Conservation (phyloP, 2,888 invertebrate genomes). For the Deroplatys truncata region DNA sequence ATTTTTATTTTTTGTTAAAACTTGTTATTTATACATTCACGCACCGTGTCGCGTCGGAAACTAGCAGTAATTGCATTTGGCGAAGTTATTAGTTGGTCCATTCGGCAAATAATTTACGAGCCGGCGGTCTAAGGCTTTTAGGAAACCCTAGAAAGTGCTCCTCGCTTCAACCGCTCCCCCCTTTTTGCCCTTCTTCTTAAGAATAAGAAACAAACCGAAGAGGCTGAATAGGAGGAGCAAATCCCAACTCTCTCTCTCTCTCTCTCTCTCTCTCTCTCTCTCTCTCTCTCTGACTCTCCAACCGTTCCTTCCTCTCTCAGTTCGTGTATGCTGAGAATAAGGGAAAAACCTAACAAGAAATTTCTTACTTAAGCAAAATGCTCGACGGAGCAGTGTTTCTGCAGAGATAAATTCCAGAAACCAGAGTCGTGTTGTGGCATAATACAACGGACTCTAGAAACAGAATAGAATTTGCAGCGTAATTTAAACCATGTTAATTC, state of each 20-base stretch:
- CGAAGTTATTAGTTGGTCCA: conserved; percentile 23
- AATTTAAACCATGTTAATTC: not conserved
- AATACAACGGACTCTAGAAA: too few relatives aligned
- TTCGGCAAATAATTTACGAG: conserved; percentile 24
- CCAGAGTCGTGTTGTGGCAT: not conserved
- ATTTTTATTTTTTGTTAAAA: conserved; percentile 11
- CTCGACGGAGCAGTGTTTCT: not conserved
- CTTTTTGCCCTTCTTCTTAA: not conserved
- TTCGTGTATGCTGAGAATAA: not conserved
- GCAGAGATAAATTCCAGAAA: not conserved
- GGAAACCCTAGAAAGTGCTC: not conserved
- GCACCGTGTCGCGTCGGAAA: not conserved
- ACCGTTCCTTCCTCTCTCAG: not conserved
- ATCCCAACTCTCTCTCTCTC: not conserved
- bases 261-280: not conserved
- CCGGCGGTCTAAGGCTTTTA: not conserved
- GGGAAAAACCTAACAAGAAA: not conserved
- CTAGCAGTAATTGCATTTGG: conserved; percentile 25
- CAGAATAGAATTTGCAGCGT: not conserved
- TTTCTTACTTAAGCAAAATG: not conserved
- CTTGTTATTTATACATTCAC: conserved; percentile 15
- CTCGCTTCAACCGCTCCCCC: not conserved
- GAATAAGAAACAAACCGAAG: conserved; percentile 16
- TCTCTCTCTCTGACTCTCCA: not conserved
- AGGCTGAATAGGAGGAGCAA: not conserved